Conservation (phyloP, 2,888 invertebrate genomes). For the Polydrusus tereticollis region DNA sequence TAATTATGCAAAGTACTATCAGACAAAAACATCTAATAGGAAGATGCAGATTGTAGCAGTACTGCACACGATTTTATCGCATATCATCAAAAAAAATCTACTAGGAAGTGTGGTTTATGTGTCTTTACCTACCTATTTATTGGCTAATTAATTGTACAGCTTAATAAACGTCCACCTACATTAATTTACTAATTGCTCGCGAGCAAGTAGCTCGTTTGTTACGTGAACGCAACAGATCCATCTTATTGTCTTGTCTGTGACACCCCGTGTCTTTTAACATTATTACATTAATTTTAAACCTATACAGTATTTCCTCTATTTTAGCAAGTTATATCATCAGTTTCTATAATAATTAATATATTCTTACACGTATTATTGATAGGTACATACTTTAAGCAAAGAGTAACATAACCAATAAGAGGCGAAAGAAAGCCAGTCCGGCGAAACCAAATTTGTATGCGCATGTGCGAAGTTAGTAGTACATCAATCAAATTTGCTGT, state of each 20-base stretch:
- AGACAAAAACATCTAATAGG: not conserved
- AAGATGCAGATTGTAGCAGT: not conserved
- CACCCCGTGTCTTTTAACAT: too few species aligned
- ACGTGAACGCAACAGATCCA: constrained; percentile 11
- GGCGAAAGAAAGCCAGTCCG: too few species aligned
- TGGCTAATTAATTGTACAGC: constrained; percentile 30
- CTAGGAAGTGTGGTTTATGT: constrained; percentile 23
- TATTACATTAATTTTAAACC: too few species aligned
- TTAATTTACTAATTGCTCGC: constrained; percentile 32
- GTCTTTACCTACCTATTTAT: constrained; percentile 24
- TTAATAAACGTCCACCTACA: constrained; percentile 38
- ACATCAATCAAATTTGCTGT: too few species aligned
- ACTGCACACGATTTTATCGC: constrained; percentile 5
- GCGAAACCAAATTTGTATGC: too few species aligned
- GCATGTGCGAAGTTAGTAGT: too few species aligned
- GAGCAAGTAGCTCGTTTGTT: constrained; percentile 22
- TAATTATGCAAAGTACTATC: not conserved
- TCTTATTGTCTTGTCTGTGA: constrained; percentile 1
- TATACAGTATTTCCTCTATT: too few species aligned
- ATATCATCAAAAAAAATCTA: constrained; percentile 1
- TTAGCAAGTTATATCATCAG: too few species aligned
- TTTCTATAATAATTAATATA: too few species aligned
- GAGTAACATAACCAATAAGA: too few species aligned
- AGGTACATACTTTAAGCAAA: too few species aligned
- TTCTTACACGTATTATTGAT: too few species aligned